Evolutionary conservation across 2,888 invertebrate species (phyloP), one percentile per base, ranked within the genome.

Genomic region (Phytoseiulus persimilis): DNA sequence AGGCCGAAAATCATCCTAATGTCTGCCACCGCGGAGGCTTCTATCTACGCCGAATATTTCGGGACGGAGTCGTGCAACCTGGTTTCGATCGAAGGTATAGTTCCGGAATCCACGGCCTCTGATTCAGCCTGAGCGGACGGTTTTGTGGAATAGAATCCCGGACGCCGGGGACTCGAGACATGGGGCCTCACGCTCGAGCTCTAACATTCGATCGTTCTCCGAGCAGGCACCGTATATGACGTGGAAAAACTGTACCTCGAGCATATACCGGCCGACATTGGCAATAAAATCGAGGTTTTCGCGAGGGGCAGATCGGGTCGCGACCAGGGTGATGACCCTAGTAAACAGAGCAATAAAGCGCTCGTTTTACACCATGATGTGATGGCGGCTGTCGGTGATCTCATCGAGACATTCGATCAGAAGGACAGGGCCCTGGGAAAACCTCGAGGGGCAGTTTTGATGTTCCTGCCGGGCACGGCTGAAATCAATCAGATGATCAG

Each of bases 1-100:
- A 93, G 91, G 92, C 93, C 91, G 83, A 92, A 94, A 94, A 93
- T 96, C 0, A 94, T 98, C 90, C 93, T 98, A 1, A 98, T 98
- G 98, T 98, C 98, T 0, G 98, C 98, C 0, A 98, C 98, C 0
- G 95, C 98, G 91, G 95, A 97, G 92, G 94, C 95, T 0, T 93
- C 94, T 1, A 94, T 94, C 91, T 96, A 96, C 93, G 94, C 95
- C 0, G 92, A 94, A 45, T 97, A 97, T 92, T 96, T 95, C 92
- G 93, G 92, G 1, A 90, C 93, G 3, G 93, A 94, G 0, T n/a
- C 31, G 28, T 65, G 39, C 0, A 90, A 89, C 32, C 32, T 83
- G 90, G 89, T 90, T 89, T 0, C 32, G 90, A 28, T 89, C 90
- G 18, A 90, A 90, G 28, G 89, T 91, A 83, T 14, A 28, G 39